Evolutionary conservation across 1,140 invertebrate genomes (phyloP), one percentile per base, ranked within the genome.

Genomic region (Pachypeltis micranthus): DNA sequence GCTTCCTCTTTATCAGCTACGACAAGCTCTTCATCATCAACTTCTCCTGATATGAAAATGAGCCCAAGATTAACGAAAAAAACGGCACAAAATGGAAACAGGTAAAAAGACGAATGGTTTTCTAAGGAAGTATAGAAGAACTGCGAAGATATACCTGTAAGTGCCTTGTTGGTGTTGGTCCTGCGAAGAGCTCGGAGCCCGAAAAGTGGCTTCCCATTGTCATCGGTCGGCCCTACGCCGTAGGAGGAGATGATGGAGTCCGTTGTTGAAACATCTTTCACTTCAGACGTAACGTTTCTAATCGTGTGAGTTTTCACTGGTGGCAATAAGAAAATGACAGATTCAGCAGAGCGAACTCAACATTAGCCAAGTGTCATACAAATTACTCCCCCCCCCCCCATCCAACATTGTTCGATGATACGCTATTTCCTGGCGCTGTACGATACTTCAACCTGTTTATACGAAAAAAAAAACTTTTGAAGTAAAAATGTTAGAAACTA

Each of bases 241-340:
- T 90, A 90, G 70, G 87, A 85, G 1, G 87, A 88, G 4, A 85
- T 87, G 51, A 90, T 85, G 29, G 81, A 80, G 71, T 86, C 83
- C 2, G 76, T 78, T 63, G 71, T 66, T 63, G 70, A 69, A 1
- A 66, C 64, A 62, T 74, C 74, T 55, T 71, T 72, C 14, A 65
- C 39, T 24, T 67, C 28, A 25, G 29, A 62, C n/a, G 34, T 59
- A 14, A 51, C 31, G 57, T 63, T 63, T 26, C 25, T 59, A n/a
- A 56, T 62, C 1, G 56, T 60, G 24, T 63, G 66, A 3, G 63
- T 51, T 39, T 63, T 60, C 47, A 67, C 66, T 67, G 61, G n/a
- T 23, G 63, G 65, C 29, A 64, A 56, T 19, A 63, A 21, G 24
- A 62, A 26, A 59, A 59, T 2, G n/a, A n/a, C n/a, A n/a, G n/a